Base-by-base conservation (phyloP, 2,888 invertebrate species). In the Pecten maximus region DNA sequence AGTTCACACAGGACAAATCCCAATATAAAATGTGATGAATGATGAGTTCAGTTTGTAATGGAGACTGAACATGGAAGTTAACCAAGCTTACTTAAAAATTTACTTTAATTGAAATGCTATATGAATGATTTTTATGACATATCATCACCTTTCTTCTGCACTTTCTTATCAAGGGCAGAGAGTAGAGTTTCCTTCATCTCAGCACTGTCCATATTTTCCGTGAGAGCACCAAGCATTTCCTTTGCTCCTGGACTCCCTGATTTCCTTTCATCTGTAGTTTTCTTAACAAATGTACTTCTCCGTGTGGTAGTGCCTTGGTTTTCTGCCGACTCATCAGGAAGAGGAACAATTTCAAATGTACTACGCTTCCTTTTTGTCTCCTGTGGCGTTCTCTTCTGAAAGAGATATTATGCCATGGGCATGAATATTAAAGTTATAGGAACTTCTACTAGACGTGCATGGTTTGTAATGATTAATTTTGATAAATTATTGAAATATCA, bases 121-220 rank as follows among this genome's bases (percentile, higher is more conserved):
- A 48, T 88, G 23, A 0, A 50, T 54, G 15, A 39, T 50, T 4
- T 39, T 39, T 35, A 74, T 74, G 28, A 74, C 74, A 74, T 60
- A 15, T 74, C n/a, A n/a, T n/a, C 12, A 74, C 94, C 90, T 93
- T 94, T 94, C 2, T 90, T 90, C 44, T 94, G 92, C 10, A 95
- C 94, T 74, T 94, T 96, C 89, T 94, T 94, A 87, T 95, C 94
- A 16, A 96, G 92, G 40, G 94, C 95, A 40, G 94, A 92, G 91
- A 95, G 89, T 8, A 95, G 91, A 19, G 89, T 94, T 3, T 93
- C 90, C 87, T 95, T 95, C 93, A 95, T 94, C 91, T 96, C 95
- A 8, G 92, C 93, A 89, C 92, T 92, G 19, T 90, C 91, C 93
- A 94, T 94, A 10, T 94, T 93, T n/a, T 93, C 91, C 88, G 93